Base-by-base conservation (phyloP, 2,113 vertebrate species). In the Phyllostomus discolor region DNA sequence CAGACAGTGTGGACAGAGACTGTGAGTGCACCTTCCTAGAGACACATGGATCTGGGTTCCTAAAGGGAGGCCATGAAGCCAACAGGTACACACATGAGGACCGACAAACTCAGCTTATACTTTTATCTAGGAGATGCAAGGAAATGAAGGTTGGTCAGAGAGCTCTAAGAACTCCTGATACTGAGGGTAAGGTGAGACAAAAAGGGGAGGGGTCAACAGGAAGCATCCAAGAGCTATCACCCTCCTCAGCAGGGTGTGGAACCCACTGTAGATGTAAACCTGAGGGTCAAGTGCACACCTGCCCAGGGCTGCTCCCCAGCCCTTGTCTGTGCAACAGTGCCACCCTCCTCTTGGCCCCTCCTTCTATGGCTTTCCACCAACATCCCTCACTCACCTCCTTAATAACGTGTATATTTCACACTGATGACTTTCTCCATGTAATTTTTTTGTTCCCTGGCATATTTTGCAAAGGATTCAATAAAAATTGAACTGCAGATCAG, bases 241-340 rank as follows among this genome's bases (percentile, higher is more conserved):
- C 12, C 50, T 69, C 70, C 67, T 33, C n/a, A n/a, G 67, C 54
- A 35, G 92, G 90, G 87, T 17, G 88, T 8, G 62, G 69, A 50
- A 84, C 88, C 64, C 35, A 83, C 70, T 95, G 86, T 86, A 92
- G 28, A 5, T 17, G 62, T 95, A 93, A 95, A 94, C 78, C 96
- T 73, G 38, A 64, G 62, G 62, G 67, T 94, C 70, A 54, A 76
- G 81, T 88, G 87, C 72, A 54, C 41, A 38, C 88, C 93, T 84
- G 87, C 38, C 31, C 92, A 59, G 94, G 90, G 94, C 94, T 95
- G 66, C 72, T 67, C 79, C 96, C 95, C 78, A 97, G 95, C 54
- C 92, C 84, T 84, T 86, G 90, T 93, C 91, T 48, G 24, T 82
- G 76, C n/a, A 54, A 57, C 80, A 79, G 64, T 15, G 43, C 57